These are phyloP conservation scores for Zosterops pallidus DNA, from an alignment of 2,113 vertebrate genomes.

Conservation along the genomic window DNA sequence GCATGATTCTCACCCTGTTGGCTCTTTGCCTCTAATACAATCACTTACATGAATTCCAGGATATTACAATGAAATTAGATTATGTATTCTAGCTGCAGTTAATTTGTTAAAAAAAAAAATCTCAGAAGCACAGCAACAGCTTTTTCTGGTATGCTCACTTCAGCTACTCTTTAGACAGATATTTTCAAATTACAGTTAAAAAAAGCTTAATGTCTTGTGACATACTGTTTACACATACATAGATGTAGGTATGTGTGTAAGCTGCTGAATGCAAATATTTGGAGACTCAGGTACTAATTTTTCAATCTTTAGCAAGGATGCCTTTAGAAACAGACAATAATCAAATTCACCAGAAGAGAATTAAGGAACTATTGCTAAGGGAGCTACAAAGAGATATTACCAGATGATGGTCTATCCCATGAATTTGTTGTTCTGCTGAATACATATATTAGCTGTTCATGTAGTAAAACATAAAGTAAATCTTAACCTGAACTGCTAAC, in stretches of 20 bases:
- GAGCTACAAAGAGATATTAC: neutral
- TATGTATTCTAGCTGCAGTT: neutral
- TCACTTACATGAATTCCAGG: neutral
- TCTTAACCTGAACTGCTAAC: neutral
- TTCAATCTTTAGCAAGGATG: neutral
- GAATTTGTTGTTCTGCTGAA: neutral
- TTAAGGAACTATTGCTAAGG: neutral
- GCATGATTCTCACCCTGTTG: neutral
- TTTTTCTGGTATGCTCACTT: neutral
- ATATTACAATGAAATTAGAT: neutral
- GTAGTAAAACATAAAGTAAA: neutral
- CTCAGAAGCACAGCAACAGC: neutral
- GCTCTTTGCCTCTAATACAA: neutral
- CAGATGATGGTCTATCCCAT: neutral
- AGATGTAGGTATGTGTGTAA: neutral
- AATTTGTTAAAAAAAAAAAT: neutral
- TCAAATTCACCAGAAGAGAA: neutral
- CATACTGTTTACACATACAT: neutral
- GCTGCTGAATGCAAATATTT: neutral
- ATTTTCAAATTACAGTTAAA: neutral
- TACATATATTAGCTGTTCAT: neutral
- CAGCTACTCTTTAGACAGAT: neutral
- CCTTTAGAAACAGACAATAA: neutral
- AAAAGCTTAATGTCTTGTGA: neutral
- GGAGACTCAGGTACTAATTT: neutral